A percentile compares a stretch with the other conserved stretches of the same genome.
Conservation (phyloP, 2,888 invertebrate genomes). For the Melieria picta region DNA sequence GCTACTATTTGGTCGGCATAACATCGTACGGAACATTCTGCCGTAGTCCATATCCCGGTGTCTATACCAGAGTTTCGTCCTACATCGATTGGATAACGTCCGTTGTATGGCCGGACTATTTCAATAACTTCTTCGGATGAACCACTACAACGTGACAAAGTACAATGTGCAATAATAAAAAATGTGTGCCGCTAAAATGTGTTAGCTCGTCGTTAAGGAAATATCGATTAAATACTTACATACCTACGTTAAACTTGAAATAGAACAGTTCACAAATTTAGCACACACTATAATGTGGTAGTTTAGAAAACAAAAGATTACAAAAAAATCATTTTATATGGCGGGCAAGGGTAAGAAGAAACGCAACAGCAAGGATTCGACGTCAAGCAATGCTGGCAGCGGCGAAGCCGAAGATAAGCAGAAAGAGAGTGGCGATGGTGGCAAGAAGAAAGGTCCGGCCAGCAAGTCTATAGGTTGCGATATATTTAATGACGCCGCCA, state of each 20-base stretch:
- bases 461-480: constrained; percentile 79
- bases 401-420: constrained; percentile 67
- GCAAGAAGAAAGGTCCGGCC: constrained; percentile 67
- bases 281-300: not conserved
- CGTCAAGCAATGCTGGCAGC: constrained; percentile 56
- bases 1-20: constrained; percentile 56
- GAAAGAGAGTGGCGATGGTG: constrained; percentile 67
- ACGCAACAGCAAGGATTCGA: constrained; percentile 69
- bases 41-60: constrained; percentile 52
- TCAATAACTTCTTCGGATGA: constrained; percentile 23
- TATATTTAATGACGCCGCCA: constrained; percentile 87
- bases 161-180: no score
- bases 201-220: not conserved
- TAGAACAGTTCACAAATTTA: not conserved
- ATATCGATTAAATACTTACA: not conserved
- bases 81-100: constrained; percentile 59
- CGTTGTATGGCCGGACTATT: constrained; percentile 54
- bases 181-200: no score
- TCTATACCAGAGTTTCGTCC: constrained; percentile 56
- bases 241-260: no score
- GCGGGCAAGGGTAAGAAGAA: constrained; percentile 69
- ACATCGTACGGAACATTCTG: constrained; percentile 60
- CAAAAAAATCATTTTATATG: constrained; percentile 49
- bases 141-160: not conserved
- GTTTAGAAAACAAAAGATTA: not conserved